Evolutionary conservation across 2,888 invertebrate genomes (phyloP).

Genomic region (Abrostola triplasia): DNA sequence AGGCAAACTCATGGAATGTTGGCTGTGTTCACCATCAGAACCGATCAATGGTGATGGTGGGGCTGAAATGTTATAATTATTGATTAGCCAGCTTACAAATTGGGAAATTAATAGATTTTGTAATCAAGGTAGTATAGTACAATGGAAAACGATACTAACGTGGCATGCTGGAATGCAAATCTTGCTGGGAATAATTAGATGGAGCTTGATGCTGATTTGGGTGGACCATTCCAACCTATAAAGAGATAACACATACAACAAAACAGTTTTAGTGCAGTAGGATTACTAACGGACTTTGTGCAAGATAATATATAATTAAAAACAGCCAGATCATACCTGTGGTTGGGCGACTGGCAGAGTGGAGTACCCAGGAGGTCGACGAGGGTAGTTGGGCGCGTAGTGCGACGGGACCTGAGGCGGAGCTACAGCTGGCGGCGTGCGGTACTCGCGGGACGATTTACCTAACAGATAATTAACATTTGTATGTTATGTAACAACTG

Average conservation of each 20-base stretch:
- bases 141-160: conserved; percentile 89
- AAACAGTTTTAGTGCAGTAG: neutral
- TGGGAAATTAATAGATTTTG: neutral
- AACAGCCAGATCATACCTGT: conserved; percentile 65
- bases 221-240: conserved; percentile 95
- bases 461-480: conserved; percentile 75
- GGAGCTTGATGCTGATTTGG: conserved; percentile 91
- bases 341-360: conserved; percentile 92
- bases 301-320: neutral
- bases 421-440: conserved; percentile 98
- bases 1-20: conserved; percentile 84
- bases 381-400: conserved; percentile 98
- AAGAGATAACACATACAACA: conserved; percentile 18
- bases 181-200: conserved; percentile 90
- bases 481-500: too few relatives aligned
- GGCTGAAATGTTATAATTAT: conserved; percentile 84
- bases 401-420: conserved; percentile 99
- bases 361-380: conserved; percentile 94
- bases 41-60: conserved; percentile 95
- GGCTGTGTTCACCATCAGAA: conserved; percentile 89
- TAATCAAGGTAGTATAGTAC: neutral
- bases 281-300: too few relatives aligned
- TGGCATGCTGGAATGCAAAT: conserved; percentile 92
- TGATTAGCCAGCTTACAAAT: neutral
- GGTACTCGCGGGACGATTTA: conserved; percentile 94